Conservation (phyloP, 2,888 invertebrate genomes). For the Melieria crassipennis region DNA sequence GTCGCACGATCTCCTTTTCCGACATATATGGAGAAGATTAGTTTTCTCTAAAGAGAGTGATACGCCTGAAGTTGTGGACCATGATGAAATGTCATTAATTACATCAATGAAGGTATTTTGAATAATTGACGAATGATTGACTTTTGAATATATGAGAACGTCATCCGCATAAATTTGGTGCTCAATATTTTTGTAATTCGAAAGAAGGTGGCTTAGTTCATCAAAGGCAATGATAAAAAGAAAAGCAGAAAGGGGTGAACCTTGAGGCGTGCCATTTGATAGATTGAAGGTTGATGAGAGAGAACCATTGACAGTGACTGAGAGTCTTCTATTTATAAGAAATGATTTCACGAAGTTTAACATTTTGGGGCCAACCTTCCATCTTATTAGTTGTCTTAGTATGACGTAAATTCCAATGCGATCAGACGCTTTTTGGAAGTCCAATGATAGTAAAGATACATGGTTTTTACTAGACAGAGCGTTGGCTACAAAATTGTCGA, state of each 20-base stretch:
- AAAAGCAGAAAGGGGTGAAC: slow-evolving; percentile 12
- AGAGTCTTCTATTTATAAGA: not conserved
- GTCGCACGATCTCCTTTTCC: not conserved
- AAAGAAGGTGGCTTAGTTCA: slow-evolving; percentile 4
- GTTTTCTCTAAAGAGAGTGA: not conserved
- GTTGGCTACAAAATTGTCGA: not conserved
- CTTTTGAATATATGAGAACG: slow-evolving; percentile 3
- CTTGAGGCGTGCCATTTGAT: slow-evolving; percentile 3
- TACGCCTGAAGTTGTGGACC: slow-evolving; percentile 10
- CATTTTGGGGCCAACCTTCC: not conserved
- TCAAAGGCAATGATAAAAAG: slow-evolving; percentile 10
- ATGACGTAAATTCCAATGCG: slow-evolving; percentile 5
- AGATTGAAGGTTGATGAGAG: not conserved
- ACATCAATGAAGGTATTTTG: not conserved
- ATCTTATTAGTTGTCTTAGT: slow-evolving; percentile 8
- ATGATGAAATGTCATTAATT: not conserved
- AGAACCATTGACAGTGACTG: not conserved
- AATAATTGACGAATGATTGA: not conserved
- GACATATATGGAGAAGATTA: slow-evolving; percentile 8
- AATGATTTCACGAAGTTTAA: slow-evolving; percentile 5
- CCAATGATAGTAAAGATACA: not conserved
- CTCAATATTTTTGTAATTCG: not conserved
- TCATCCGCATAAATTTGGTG: slow-evolving; percentile 13
- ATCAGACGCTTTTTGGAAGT: not conserved
- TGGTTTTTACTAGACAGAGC: slow-evolving; percentile 16